These are phyloP conservation scores for Apeltes quadracus DNA, from an alignment of 2,113 vertebrate species.

Conservation along the genomic window DNA sequence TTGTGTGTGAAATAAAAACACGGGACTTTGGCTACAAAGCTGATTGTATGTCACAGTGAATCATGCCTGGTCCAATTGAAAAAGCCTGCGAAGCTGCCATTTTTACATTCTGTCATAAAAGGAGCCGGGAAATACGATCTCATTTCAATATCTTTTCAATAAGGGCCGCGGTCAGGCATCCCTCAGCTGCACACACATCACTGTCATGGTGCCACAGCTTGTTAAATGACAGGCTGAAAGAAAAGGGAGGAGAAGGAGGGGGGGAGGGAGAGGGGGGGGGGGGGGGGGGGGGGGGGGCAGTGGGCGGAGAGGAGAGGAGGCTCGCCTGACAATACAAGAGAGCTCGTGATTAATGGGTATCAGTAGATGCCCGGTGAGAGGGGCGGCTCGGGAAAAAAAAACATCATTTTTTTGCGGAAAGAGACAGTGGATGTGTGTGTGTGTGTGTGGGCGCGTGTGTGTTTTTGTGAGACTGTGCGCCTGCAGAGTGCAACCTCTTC, in stretches of 20 bases:
- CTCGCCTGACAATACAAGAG: constrained; percentile 66
- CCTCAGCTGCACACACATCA: constrained; percentile 70
- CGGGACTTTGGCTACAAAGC: not conserved
- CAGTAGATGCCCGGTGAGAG: constrained; percentile 62
- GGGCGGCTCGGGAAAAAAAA: constrained; percentile 56
- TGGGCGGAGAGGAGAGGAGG: constrained; percentile 35
- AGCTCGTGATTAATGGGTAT: constrained; percentile 78
- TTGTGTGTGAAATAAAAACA: constrained; percentile 28
- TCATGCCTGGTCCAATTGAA: constrained; percentile 60
- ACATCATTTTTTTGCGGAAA: constrained; percentile 45
- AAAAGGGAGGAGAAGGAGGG: constrained; percentile 53
- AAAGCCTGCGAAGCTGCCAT: constrained; percentile 28
- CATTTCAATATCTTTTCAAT: constrained; percentile 75
- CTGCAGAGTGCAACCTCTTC: constrained; percentile 44
- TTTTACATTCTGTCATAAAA: constrained; percentile 59
- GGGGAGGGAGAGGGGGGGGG: constrained; percentile 25
- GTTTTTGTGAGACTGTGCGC: constrained; percentile 23
- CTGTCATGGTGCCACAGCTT: constrained; percentile 76
- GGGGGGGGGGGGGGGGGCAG: constrained; percentile 13
- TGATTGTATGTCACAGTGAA: constrained; percentile 32
- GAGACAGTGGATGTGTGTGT: constrained; percentile 7
- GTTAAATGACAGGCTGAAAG: constrained; percentile 80
- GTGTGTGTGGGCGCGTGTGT: constrained; percentile 11
- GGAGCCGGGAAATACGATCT: constrained; percentile 61
- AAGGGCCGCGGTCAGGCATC: constrained; percentile 61